Conservation (phyloP, 2,113 vertebrate species). For the Dicrurus megarhynchus region DNA sequence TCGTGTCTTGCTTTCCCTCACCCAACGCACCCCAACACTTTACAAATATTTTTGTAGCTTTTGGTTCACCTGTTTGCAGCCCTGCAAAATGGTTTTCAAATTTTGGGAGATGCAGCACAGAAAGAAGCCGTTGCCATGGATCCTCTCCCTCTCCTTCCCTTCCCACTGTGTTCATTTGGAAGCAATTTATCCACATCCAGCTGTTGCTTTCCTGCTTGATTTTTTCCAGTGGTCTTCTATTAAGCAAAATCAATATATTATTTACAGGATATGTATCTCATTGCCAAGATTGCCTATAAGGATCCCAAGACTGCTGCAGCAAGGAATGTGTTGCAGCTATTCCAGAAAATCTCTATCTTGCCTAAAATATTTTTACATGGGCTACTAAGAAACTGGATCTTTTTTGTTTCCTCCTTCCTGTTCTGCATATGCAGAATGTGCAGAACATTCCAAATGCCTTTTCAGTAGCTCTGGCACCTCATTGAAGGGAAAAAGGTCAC, state of each 20-base stretch:
- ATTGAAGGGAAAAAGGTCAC: not conserved
- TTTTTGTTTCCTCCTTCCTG: not conserved
- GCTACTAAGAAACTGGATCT: not conserved
- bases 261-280: not conserved
- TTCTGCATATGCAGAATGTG: not conserved
- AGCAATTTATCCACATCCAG: not conserved
- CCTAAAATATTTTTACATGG: not conserved
- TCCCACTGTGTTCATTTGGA: not conserved
- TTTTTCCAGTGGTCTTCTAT: not conserved
- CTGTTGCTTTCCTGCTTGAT: not conserved
- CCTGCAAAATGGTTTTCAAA: not conserved
- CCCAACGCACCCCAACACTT: no score
- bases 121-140: conserved; percentile 29
- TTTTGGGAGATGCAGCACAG: not conserved
- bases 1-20: no score
- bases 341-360: not conserved
- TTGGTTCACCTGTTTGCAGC: not conserved
- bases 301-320: not conserved
- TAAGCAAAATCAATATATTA: not conserved
- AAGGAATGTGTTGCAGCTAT: not conserved
- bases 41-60: not conserved
- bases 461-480: not conserved
- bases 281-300: not conserved
- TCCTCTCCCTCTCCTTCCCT: not conserved
- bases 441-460: not conserved